Conservation (phyloP, 2,797 vertebrate genomes). For the Pseudochaenichthys georgianus region DNA sequence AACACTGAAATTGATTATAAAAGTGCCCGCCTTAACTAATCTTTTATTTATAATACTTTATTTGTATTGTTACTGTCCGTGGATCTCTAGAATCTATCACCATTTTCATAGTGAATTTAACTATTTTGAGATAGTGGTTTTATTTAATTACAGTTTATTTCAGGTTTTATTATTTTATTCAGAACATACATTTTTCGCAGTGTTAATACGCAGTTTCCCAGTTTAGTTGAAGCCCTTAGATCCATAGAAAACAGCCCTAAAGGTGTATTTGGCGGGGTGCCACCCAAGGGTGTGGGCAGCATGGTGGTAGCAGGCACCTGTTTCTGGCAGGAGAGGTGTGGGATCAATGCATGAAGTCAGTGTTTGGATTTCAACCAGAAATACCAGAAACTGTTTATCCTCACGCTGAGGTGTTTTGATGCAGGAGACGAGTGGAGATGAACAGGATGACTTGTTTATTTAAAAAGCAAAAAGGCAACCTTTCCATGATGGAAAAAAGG, state of each 20-base stretch:
- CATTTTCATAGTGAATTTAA: no score
- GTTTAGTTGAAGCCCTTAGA: conserved; percentile 1
- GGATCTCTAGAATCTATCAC: no score
- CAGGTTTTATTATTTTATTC: no score
- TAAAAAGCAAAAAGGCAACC: not conserved
- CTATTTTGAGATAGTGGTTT: no score
- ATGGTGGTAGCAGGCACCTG: conserved; percentile 16
- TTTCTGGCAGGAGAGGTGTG: conserved; percentile 43
- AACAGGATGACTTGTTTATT: not conserved
- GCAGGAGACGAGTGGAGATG: not conserved
- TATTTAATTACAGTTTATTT: no score
- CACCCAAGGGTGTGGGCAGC: conserved; percentile 48
- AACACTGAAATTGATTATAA: not conserved
- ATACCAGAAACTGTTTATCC: conserved; percentile 25
- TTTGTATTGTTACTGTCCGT: no score
- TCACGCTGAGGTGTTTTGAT: conserved; percentile 6
- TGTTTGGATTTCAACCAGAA: conserved; percentile 50
- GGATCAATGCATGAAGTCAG: conserved; percentile 42
- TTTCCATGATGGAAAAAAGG: not conserved
- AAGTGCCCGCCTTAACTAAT: not conserved
- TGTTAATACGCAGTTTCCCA: no score
- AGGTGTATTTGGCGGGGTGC: conserved; percentile 49
- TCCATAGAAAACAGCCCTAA: conserved; percentile 46
- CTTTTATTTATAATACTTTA: no score
- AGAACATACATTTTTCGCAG: no score